Evolutionary conservation across 2,797 vertebrate species (phyloP).

Genomic region (Sebastes iracundus): DNA sequence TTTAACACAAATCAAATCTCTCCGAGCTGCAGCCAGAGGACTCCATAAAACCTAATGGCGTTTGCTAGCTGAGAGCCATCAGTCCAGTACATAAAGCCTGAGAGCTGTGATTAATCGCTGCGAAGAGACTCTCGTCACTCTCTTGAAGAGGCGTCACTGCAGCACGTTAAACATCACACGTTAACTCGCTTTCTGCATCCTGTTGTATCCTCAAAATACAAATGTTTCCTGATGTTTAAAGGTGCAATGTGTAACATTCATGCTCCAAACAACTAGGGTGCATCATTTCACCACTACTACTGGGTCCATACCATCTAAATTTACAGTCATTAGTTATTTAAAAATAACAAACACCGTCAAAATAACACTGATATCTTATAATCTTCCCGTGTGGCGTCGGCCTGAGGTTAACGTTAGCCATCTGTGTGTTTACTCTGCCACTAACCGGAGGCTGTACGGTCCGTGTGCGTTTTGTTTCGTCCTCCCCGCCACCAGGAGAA

Average conservation of each 20-base stretch:
- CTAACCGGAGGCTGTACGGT: no score
- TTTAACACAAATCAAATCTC: constrained; percentile 35
- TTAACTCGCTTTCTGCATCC: neutral
- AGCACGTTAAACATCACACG: neutral
- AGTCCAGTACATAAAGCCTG: neutral
- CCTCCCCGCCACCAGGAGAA: no score
- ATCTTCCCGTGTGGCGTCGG: no score
- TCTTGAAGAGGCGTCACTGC: neutral
- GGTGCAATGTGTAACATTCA: no score
- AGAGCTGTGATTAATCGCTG: neutral
- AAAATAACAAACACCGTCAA: no score
- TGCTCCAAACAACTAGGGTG: no score
- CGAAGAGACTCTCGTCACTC: neutral
- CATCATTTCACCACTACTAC: rapidly evolving
- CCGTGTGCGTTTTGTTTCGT: no score
- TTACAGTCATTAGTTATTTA: no score
- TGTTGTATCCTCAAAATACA: neutral
- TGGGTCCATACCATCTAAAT: no score
- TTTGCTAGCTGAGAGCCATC: constrained; percentile 1
- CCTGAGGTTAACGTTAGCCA: no score
- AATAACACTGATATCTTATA: no score
- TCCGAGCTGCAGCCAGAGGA: constrained; percentile 9
- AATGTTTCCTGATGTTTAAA: neutral
- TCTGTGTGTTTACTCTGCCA: no score
- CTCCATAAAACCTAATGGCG: constrained; percentile 27